Evolutionary conservation across 2,797 vertebrate species (phyloP).

Genomic region (Muscicapa comitata): DNA sequence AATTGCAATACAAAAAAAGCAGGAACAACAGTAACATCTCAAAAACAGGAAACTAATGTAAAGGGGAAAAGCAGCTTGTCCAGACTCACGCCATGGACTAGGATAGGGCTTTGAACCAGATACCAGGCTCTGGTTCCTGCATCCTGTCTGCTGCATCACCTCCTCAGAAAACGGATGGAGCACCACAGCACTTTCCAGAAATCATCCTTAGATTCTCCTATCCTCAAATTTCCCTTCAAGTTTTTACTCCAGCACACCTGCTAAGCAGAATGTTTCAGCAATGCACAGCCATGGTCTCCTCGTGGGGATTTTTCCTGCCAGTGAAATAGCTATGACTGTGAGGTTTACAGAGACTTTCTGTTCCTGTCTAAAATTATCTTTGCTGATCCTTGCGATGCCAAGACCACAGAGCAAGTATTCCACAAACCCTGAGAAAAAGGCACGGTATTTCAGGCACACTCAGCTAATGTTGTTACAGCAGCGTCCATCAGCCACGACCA

Average conservation of each 20-base stretch:
- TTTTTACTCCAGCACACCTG: not conserved
- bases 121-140: not conserved
- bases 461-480: not conserved
- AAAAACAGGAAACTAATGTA: not conserved
- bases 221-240: not conserved
- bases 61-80: not conserved
- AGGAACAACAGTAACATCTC: not conserved
- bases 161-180: not conserved
- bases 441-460: not conserved
- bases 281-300: not conserved
- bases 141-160: fast-evolving
- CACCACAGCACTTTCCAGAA: not conserved
- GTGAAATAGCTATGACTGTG: not conserved
- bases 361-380: constrained; percentile 62
- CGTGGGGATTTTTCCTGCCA: not conserved
- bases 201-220: not conserved
- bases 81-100: not conserved
- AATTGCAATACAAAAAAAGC: not conserved
- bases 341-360: constrained; percentile 44
- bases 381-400: constrained; percentile 11
- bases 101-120: not conserved
- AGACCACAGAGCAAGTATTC: constrained; percentile 34
- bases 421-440: not conserved
- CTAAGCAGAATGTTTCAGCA: not conserved
- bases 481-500: not conserved